Conservation (phyloP, 35 echinoderm and acorn worm genomes). For the Stichopus chloronotus region DNA sequence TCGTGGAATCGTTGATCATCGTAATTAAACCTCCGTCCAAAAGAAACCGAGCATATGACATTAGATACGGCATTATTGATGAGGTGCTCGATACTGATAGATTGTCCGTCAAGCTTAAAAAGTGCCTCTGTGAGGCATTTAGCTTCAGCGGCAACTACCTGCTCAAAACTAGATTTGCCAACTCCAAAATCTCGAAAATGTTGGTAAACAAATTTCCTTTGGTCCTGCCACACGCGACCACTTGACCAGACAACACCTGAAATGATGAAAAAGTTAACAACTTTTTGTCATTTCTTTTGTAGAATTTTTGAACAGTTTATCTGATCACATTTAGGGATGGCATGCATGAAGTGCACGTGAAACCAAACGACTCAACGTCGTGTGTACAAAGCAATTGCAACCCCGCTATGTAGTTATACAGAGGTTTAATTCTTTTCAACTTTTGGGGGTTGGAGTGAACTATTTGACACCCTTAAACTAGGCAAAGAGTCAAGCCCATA, state of each 20-base stretch:
- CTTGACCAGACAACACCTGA: conserved; percentile 22
- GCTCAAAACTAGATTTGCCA: conserved; percentile 54
- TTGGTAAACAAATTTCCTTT: conserved; percentile 36
- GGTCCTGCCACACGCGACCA: conserved; percentile 43
- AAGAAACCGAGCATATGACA: conserved; percentile 40
- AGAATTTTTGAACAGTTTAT: too few relatives aligned
- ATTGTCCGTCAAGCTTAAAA: not conserved
- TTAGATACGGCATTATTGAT: conserved; percentile 49
- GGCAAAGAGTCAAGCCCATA: too few relatives aligned
- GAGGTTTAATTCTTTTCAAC: too few relatives aligned
- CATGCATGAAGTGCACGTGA: too few relatives aligned
- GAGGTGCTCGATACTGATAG: not conserved
- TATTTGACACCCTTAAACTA: too few relatives aligned
- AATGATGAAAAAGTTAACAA: not conserved
- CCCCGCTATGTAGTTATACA: too few relatives aligned
- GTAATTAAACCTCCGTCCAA: conserved; percentile 58
- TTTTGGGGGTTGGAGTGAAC: too few relatives aligned
- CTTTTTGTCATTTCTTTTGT: too few relatives aligned
- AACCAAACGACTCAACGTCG: too few relatives aligned
- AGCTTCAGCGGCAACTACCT: conserved; percentile 8
- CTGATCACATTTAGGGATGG: too few relatives aligned
- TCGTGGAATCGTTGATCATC: conserved; percentile 47
- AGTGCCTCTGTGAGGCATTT: not conserved
- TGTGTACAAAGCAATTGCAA: too few relatives aligned
- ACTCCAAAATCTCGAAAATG: conserved; percentile 48